Base-by-base conservation (phyloP, 1,140 invertebrate species). In the Drosophila setifemur region DNA sequence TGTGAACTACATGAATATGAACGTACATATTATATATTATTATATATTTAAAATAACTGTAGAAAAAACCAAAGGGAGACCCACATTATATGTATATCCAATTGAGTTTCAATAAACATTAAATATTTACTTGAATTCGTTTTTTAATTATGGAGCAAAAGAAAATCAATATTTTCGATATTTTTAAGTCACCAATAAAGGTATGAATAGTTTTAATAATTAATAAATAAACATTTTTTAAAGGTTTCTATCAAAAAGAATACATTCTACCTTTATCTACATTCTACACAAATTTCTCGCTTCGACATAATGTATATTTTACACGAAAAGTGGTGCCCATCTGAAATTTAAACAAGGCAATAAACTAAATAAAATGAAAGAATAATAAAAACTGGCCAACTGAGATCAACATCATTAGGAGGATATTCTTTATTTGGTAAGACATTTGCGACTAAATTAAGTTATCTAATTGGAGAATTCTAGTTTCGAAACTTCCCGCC, bases 61-160 rank as follows among this genome's bases (percentile, higher is more conserved):
- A 85, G 79, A 67, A 63, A 68, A 53, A 35, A 37, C 45, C 48
- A 66, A 33, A 70, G 35, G 14, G 37, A 42, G 33, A 72, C 42
- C 77, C 47, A 55, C 43, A 77, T 68, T 52, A 75, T 79, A 81
- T 86, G 67, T 86, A 86, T 85, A 81, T 85, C 81, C 73, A 83
- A 73, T 81, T 86, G 81, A 86, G 82, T 86, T 85, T 85, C 81
- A 85, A 85, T 85, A 85, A 85, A 85, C 58, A 75, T 68, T 69
- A 82, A 74, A 85, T 82, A 86, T 86, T 86, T 75, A 85, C 73
- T 86, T 85, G 61, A 48, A 63, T 23, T 21, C 23, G 5, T 19
- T 4, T 37, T 16, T 37, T 37, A 12, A 12, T 37, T 37, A 18
- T 37, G 33, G 33, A 23, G 21, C 5, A 3, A 3, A 23, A n/a